These are phyloP conservation scores for Drosophila antonietae DNA, from an alignment of 2,888 invertebrate genomes.

Conservation along the genomic window DNA sequence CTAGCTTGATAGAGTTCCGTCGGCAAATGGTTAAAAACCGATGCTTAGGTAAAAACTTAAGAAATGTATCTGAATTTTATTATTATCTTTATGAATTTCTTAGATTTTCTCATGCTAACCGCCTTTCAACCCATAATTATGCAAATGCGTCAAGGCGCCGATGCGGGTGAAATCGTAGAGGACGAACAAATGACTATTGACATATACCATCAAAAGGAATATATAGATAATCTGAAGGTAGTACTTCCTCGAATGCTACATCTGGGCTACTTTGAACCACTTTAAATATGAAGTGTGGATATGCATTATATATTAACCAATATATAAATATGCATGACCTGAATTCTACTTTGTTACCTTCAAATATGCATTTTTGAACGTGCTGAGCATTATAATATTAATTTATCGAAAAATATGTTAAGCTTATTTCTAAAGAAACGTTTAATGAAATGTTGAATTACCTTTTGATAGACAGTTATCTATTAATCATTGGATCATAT, in stretches of 20 bases:
- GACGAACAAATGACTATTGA: not conserved
- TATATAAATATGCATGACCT: not conserved
- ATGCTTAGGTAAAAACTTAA: conserved; percentile 45
- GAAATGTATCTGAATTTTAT: not conserved
- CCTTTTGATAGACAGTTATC: not conserved
- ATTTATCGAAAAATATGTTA: not conserved
- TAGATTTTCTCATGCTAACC: conserved; percentile 39
- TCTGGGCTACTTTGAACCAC: conserved; percentile 37
- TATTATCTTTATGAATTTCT: not conserved
- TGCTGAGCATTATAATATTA: not conserved
- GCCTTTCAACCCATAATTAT: conserved; percentile 36
- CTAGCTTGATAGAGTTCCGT: conserved; percentile 53
- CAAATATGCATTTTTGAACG: not conserved
- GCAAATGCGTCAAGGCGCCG: conserved; percentile 32
- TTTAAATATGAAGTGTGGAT: not conserved
- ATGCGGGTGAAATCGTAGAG: conserved; percentile 18
- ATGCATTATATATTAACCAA: not conserved
- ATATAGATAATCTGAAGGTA: conserved; percentile 25
- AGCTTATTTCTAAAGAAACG: not conserved
- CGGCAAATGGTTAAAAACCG: conserved; percentile 53
- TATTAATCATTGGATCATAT: not conserved
- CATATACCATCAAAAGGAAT: conserved; percentile 35
- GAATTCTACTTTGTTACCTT: not conserved
- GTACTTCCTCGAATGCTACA: conserved; percentile 42
- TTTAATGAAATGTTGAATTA: not conserved